Conservation (phyloP, 2,113 vertebrate genomes). For the Salvelinus namaycush region DNA sequence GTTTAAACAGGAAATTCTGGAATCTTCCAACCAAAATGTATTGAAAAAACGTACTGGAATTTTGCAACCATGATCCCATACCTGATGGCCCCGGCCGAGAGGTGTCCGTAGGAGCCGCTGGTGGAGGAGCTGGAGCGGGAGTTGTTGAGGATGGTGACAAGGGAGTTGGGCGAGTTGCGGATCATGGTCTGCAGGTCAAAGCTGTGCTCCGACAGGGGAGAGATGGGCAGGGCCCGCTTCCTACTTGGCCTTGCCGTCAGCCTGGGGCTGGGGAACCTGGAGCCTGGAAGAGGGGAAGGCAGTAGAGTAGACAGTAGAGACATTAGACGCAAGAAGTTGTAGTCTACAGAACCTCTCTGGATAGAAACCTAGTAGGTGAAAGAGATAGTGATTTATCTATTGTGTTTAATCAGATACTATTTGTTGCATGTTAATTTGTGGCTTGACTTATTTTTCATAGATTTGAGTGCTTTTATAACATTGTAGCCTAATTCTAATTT, state of each 20-base stretch:
- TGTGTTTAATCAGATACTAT: neutral
- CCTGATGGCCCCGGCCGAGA: constrained; percentile 97
- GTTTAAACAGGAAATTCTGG: too few species aligned
- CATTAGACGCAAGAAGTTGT: neutral
- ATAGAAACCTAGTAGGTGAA: neutral
- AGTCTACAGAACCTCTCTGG: too few species aligned
- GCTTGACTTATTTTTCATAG: neutral
- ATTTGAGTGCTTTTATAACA: constrained; percentile 16
- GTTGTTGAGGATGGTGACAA: constrained; percentile 97
- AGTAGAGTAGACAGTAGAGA: neutral
- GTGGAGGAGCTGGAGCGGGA: constrained; percentile 97
- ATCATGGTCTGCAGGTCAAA: constrained; percentile 99
- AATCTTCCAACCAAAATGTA: too few species aligned
- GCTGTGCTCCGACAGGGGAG: constrained; percentile 93
- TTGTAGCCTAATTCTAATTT: too few species aligned
- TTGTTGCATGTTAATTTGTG: constrained; percentile 17
- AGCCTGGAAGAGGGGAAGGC: constrained; percentile 65
- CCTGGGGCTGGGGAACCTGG: constrained; percentile 90
- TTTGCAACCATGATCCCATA: constrained; percentile 45
- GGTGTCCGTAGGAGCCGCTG: constrained; percentile 95
- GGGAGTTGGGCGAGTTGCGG: constrained; percentile 93
- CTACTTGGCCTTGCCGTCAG: constrained; percentile 87
- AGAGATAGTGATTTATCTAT: neutral
- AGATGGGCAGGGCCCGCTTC: constrained; percentile 92
- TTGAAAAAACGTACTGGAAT: too few species aligned